phyloP scores from a whole-genome alignment of 2,113 vertebrate genomes.

The Paratilapia polleni region DNA sequence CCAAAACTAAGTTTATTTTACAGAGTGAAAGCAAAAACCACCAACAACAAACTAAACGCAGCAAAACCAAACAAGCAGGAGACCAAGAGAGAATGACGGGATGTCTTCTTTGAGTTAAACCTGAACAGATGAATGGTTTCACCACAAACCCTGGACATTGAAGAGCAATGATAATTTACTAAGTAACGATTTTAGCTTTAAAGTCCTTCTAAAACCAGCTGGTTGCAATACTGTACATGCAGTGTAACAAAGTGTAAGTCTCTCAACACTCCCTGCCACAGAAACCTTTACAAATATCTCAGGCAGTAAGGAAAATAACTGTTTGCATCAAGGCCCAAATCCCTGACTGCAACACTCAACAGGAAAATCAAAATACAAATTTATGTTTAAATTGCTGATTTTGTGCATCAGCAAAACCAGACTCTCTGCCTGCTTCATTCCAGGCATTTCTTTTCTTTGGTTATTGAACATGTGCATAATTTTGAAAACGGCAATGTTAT shows the following conservation, averaged over 20 bases:
- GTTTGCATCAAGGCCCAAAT: neutral
- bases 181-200: neutral
- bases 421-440: neutral
- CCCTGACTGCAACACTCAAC: neutral
- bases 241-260: neutral
- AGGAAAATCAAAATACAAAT: neutral
- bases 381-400: neutral
- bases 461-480: neutral
- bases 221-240: neutral
- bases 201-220: neutral
- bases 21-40: neutral
- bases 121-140: neutral
- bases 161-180: neutral
- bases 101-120: neutral
- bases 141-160: neutral
- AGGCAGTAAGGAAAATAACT: neutral
- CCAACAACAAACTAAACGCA: neutral
- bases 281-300: neutral
- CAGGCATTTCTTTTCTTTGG: no score
- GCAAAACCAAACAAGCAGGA: constrained; percentile 5
- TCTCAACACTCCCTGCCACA: neutral
- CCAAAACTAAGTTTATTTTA: neutral
- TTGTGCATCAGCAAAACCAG: neutral
- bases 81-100: neutral
- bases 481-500: neutral